Evolutionary conservation across 1,140 invertebrate species (phyloP), one percentile per base, ranked within the genome.

Genomic region (Parapsyche elsis): DNA sequence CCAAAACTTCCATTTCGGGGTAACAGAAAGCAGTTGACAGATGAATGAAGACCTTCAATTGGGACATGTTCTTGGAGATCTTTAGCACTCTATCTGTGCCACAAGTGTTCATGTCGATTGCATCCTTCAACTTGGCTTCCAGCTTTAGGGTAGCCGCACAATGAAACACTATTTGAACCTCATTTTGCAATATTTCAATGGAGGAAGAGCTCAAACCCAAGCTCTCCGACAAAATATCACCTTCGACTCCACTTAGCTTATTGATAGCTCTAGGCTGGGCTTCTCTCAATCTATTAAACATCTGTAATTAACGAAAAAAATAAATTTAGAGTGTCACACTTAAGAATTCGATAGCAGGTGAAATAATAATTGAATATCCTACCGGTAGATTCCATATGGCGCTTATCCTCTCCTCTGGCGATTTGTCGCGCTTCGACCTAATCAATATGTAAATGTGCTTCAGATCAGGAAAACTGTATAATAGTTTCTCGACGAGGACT

Each of bases 141-240:
- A 95, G 88, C 79, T 90, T 91, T 26, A 95, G 91, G 0, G 95
- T 97, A 0, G 97, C 97, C 0, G 96, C 97, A 57, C 93, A 94
- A 86, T 98, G 97, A 86, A 97, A 97, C 1, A 98, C 92, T 23
- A 98, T 89, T 7, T 92, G 94, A 1, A 92, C 90, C 78, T 91
- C 89, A 0, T 91, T 87, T 0, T 90, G 86, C 7, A 94, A 85
- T 45, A 87, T 84, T 45, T 90, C 86, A 0, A 90, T 85, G 70
- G 92, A 88, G 0, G 85, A 84, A 0, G 88, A 85, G 0, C 86
- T 89, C 14, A 94, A 85, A 19, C 92, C 92, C 7, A 94, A 87
- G 24, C 87, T 85, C 12, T 90, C 86, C 49, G 84, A 83, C 38
- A 93, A 84, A 0, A 93, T 84, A 78, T 94, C 92, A 1, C 96